Conservation (phyloP, 2,113 vertebrate species). For the Tretioscincus oriximinensis region DNA sequence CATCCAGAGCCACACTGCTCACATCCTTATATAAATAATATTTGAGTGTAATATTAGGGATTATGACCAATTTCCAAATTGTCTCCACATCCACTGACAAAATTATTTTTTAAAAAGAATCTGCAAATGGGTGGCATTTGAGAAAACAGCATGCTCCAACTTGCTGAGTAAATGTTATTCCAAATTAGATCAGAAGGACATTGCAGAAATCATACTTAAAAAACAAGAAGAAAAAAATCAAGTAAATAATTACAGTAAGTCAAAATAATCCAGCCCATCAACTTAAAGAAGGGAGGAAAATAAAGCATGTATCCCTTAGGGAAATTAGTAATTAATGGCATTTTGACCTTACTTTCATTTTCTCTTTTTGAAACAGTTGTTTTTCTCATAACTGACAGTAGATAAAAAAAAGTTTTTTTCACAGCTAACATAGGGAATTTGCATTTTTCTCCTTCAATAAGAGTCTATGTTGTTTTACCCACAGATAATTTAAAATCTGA, state of each 20-base stretch:
- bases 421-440: not conserved
- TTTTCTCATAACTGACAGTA: not conserved
- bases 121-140: constrained; percentile 1
- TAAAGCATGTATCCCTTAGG: not conserved
- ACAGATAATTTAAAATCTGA: constrained; percentile 14
- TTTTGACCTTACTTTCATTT: constrained; percentile 16
- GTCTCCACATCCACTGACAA: not conserved
- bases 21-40: not conserved
- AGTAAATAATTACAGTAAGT: not conserved
- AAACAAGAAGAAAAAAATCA: not conserved
- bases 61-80: not conserved
- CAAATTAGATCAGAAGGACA: constrained; percentile 5
- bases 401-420: not conserved
- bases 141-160: constrained; percentile 12
- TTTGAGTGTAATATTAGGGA: not conserved
- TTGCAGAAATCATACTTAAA: not conserved
- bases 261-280: constrained; percentile 11
- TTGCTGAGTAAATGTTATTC: not conserved
- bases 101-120: not conserved
- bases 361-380: not conserved
- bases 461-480: not conserved
- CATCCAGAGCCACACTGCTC: not conserved
- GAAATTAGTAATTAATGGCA: not conserved
- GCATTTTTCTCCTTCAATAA: not conserved
- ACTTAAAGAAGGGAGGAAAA: not conserved